Conservation (phyloP, 1,140 invertebrate genomes). For the Campoletis sonorensis region DNA sequence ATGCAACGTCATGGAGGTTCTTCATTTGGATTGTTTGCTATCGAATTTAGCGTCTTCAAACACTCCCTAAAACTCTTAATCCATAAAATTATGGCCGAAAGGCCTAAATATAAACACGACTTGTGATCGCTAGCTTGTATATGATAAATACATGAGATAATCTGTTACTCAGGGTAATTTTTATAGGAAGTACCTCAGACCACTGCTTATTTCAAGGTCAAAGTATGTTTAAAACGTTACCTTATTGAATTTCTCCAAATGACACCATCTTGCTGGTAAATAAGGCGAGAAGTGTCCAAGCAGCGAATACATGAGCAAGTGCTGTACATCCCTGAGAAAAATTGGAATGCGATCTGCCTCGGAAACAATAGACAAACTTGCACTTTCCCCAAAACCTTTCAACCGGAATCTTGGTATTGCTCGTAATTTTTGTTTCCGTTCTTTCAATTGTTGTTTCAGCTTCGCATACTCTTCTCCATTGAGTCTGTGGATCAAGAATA, state of each 20-base stretch:
- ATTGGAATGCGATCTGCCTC: constrained; percentile 82
- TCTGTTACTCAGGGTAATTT: no score
- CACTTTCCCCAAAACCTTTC: constrained; percentile 80
- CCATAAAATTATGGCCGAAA: no score
- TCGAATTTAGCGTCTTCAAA: no score
- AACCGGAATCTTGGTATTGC: constrained; percentile 79
- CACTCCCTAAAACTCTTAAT: no score
- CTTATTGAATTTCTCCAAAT: constrained; percentile 83
- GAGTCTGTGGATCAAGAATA: constrained; percentile 59
- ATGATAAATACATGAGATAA: no score
- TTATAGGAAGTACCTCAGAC: no score
- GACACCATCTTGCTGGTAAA: constrained; percentile 86
- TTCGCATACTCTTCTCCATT: constrained; percentile 77
- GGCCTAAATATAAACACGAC: no score
- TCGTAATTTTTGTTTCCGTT: constrained; percentile 77
- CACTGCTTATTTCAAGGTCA: no score
- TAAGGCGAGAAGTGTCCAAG: constrained; percentile 84
- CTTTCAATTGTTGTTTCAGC: constrained; percentile 77
- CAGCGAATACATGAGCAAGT: constrained; percentile 87
- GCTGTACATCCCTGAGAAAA: constrained; percentile 88
- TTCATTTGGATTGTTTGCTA: no score
- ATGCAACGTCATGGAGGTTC: no score
- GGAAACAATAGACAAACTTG: constrained; percentile 75
- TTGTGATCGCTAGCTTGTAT: no score
- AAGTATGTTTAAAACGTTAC: constrained; percentile 67